Evolutionary conservation across 2,888 invertebrate species (phyloP).

Genomic region (Eremobia ochroleuca): DNA sequence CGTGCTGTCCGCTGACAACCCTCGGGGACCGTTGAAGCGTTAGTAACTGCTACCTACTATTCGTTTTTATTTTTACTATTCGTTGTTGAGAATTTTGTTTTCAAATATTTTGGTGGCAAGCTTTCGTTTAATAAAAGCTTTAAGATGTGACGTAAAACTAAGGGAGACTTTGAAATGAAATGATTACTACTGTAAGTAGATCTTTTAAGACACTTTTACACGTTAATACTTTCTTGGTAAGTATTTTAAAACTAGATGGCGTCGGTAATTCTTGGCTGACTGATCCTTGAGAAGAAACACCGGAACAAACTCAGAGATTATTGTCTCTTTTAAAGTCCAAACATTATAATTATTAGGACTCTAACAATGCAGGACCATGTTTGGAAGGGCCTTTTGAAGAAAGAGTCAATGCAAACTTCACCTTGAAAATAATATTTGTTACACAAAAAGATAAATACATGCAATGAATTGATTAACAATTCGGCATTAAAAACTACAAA

Average conservation of each 20-base stretch:
- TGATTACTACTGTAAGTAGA: no score
- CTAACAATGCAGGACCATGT: no score
- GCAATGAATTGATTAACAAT: no score
- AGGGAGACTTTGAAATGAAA: not conserved
- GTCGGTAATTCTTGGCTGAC: not conserved
- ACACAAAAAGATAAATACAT: no score
- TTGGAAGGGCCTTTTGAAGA: no score
- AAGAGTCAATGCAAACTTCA: no score
- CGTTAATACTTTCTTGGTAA: not conserved
- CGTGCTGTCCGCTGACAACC: constrained; percentile 55
- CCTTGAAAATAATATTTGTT: no score
- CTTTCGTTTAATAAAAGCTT: not conserved
- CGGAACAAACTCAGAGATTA: not conserved
- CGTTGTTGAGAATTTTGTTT: constrained; percentile 3
- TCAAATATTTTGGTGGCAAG: constrained; percentile 11
- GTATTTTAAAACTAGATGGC: not conserved
- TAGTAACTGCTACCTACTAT: constrained; percentile 20
- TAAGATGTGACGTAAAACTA: not conserved
- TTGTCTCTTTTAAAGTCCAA: no score
- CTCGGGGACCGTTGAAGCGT: constrained; percentile 39
- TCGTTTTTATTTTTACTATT: constrained; percentile 44
- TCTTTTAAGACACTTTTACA: no score
- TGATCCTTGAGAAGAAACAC: not conserved
- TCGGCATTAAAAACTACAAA: not conserved
- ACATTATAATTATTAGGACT: no score